These are phyloP conservation scores for Phrynosoma blainvillii DNA, from an alignment of 2,113 vertebrate genomes.

Conservation along the genomic window DNA sequence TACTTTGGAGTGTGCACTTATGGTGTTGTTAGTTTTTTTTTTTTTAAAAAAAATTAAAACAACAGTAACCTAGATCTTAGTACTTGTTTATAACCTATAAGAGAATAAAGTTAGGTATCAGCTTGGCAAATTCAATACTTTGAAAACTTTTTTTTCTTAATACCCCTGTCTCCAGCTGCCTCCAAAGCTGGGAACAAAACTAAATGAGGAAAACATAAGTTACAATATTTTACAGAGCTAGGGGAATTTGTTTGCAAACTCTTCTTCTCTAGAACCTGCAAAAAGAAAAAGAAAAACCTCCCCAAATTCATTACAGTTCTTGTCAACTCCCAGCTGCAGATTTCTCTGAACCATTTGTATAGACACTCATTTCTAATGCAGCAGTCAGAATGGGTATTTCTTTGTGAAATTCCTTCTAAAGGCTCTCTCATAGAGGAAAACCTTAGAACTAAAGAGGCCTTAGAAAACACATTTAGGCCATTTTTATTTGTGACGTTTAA, in stretches of 20 bases:
- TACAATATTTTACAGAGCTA: background rate
- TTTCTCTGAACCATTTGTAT: background rate
- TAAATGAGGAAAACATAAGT: slow-evolving; percentile 10
- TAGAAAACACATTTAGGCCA: background rate
- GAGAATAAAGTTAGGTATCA: background rate
- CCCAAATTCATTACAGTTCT: background rate
- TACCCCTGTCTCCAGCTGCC: background rate
- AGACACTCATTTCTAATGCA: background rate
- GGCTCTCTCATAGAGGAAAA: background rate
- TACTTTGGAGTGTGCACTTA: background rate
- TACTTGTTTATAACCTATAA: background rate
- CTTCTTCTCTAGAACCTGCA: background rate
- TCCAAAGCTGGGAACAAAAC: background rate
- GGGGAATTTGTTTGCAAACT: background rate
- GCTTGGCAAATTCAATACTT: background rate
- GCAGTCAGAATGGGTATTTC: background rate
- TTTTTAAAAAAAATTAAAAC: background rate
- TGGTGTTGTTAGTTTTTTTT: background rate
- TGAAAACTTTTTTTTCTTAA: background rate
- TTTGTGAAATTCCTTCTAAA: background rate
- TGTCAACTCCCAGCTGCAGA: background rate
- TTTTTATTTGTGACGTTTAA: background rate
- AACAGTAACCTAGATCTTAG: background rate
- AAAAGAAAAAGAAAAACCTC: background rate
- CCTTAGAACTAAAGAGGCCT: background rate